These are phyloP conservation scores for Psittacula echo DNA, from an alignment of 2,797 vertebrate genomes.

Conservation along the genomic window DNA sequence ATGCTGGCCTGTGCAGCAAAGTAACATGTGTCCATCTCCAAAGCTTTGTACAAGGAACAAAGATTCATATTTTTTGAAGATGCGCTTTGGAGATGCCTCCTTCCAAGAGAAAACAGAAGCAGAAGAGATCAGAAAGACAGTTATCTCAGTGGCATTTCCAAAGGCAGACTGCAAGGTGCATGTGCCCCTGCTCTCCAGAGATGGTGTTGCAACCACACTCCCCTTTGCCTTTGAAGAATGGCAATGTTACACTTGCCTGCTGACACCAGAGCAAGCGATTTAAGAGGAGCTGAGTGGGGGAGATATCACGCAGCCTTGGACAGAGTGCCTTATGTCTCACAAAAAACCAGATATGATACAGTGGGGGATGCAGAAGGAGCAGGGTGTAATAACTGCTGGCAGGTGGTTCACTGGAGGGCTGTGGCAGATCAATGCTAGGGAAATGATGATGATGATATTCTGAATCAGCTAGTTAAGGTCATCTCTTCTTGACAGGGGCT, in stretches of 20 bases:
- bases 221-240: constrained; percentile 18
- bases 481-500: background rate
- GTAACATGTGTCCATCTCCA: background rate
- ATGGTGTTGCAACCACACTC: background rate
- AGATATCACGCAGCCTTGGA: background rate
- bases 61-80: background rate
- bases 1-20: background rate
- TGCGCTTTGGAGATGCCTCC: background rate
- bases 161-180: background rate
- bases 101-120: background rate
- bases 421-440: background rate
- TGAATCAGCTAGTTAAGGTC: background rate
- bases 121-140: constrained; percentile 1
- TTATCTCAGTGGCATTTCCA: constrained; percentile 51
- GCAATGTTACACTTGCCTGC: background rate
- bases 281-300: background rate
- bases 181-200: background rate
- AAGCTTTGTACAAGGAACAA: background rate
- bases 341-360: background rate
- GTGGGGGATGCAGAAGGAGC: background rate
- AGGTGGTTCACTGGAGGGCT: background rate
- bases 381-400: background rate
- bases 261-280: background rate
- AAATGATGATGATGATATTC: background rate
- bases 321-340: background rate